Evolutionary conservation across 2,113 vertebrate species (phyloP).

Genomic region (Paradoxurus hermaphroditus): DNA sequence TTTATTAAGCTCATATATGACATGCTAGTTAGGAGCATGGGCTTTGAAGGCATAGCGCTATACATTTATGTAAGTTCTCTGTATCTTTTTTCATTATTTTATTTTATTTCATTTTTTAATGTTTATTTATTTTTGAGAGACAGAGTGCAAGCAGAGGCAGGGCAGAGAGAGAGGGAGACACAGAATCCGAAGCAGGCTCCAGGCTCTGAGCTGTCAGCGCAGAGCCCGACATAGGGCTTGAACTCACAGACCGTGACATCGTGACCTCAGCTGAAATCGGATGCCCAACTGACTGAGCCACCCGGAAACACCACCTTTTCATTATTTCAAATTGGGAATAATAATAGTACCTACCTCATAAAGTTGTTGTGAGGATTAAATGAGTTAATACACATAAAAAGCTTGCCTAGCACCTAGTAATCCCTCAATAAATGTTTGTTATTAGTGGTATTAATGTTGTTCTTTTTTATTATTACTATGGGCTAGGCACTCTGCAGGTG

Average conservation of each 20-base stretch:
- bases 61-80: background rate
- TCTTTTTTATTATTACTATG: conserved; percentile 10
- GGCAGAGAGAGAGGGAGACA: too few relatives aligned
- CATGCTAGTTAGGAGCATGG: background rate
- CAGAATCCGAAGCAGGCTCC: too few relatives aligned
- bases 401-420: background rate
- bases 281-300: too few relatives aligned
- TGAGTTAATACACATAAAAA: conserved; percentile 12
- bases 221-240: too few relatives aligned
- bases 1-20: background rate
- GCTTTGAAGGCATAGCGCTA: background rate
- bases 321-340: conserved; percentile 20
- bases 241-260: too few relatives aligned
- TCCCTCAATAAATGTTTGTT: background rate
- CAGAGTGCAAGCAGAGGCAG: too few relatives aligned
- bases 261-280: too few relatives aligned
- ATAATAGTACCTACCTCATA: background rate
- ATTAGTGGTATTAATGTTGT: background rate
- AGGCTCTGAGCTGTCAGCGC: too few relatives aligned
- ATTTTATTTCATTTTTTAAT: too few relatives aligned
- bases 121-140: too few relatives aligned
- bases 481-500: background rate
- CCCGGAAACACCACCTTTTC: background rate
- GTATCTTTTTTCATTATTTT: background rate
- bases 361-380: conserved; percentile 10